Evolutionary conservation across 2,888 invertebrate genomes (phyloP).

Genomic region (Barypeithes pellucidus): DNA sequence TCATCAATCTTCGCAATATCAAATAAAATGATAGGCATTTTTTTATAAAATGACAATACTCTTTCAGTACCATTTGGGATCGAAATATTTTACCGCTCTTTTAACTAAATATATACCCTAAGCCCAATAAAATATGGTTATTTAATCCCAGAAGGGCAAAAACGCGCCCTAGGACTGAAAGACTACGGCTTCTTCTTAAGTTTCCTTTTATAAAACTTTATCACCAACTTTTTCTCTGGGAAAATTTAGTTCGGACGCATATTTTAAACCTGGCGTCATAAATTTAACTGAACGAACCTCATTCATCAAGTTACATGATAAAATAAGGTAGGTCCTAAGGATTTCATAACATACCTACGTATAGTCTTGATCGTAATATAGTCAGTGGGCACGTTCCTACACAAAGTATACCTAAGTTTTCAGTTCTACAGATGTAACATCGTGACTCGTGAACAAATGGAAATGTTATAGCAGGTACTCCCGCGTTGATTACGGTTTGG

Average conservation of each 20-base stretch:
- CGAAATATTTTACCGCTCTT: background rate
- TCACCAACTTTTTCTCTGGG: conserved; percentile 4
- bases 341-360: too few species aligned
- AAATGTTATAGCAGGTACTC: too few species aligned
- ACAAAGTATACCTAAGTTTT: too few species aligned
- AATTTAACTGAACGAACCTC: conserved; percentile 35
- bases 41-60: background rate
- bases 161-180: background rate
- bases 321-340: background rate
- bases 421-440: too few species aligned
- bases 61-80: background rate
- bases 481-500: too few species aligned
- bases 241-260: conserved; percentile 38
- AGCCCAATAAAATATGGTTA: conserved; percentile 19
- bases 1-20: background rate
- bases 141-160: conserved; percentile 18
- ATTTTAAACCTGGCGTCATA: conserved; percentile 38
- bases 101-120: conserved; percentile 1
- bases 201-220: conserved; percentile 9
- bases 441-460: too few species aligned
- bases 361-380: too few species aligned
- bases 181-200: conserved; percentile 9
- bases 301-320: conserved; percentile 34
- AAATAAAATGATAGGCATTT: background rate
- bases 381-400: too few species aligned